Conservation (phyloP, 2,888 invertebrate species). For the Drosophila helvetica region DNA sequence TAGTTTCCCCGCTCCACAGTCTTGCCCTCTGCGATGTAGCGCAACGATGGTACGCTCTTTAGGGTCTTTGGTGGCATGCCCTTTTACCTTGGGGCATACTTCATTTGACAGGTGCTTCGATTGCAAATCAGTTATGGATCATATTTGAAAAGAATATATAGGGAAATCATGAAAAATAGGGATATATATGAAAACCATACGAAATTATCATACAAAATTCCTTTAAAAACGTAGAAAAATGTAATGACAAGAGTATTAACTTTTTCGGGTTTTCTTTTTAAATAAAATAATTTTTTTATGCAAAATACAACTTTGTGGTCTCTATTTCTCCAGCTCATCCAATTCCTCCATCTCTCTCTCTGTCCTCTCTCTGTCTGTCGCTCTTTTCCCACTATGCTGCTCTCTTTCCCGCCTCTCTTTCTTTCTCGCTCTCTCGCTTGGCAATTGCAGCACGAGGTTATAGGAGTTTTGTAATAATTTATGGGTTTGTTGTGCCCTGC, state of each 20-base stretch:
- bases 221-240: neutral
- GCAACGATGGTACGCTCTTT: slow-evolving; percentile 42
- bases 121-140: neutral
- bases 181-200: no score
- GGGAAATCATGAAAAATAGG: neutral
- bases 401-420: slow-evolving; percentile 7
- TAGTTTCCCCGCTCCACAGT: slow-evolving; percentile 39
- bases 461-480: slow-evolving; percentile 61
- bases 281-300: neutral
- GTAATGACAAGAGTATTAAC: neutral
- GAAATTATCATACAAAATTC: no score
- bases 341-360: neutral
- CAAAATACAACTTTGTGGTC: slow-evolving; percentile 43
- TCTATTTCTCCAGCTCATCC: slow-evolving; percentile 2
- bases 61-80: slow-evolving; percentile 29
- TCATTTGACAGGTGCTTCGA: neutral
- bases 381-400: neutral
- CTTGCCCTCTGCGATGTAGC: slow-evolving; percentile 44
- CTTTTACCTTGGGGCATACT: neutral
- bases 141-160: neutral
- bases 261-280: neutral
- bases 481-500: slow-evolving; percentile 57
- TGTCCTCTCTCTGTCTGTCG: neutral
- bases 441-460: slow-evolving; percentile 68
- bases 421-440: slow-evolving; percentile 24